Percentiles rank a stretch among this genome's conserved stretches.
These are phyloP conservation scores for Sebastes reedi DNA, from an alignment of 2,797 vertebrate genomes.

Conservation along the genomic window DNA sequence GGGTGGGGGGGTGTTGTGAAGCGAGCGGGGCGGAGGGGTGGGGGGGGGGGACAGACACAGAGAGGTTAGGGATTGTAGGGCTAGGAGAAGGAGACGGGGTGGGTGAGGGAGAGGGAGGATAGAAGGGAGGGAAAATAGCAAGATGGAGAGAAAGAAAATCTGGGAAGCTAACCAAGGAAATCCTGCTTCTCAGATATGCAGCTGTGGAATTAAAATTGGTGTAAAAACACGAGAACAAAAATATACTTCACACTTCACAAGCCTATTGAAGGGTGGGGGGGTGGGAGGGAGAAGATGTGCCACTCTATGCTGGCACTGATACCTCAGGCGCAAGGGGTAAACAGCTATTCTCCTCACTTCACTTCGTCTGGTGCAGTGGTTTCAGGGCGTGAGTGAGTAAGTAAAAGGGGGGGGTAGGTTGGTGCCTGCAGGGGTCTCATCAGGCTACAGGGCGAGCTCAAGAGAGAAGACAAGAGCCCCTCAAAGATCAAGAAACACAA, in stretches of 20 bases:
- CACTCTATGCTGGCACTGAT: slow-evolving; percentile 72
- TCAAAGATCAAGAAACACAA: slow-evolving; percentile 51
- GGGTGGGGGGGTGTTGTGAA: slow-evolving; percentile 27
- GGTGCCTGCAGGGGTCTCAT: slow-evolving; percentile 70
- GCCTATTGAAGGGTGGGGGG: slow-evolving; percentile 71
- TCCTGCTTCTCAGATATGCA: slow-evolving; percentile 87
- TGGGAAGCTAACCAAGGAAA: slow-evolving; percentile 87
- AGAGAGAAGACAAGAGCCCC: slow-evolving; percentile 67
- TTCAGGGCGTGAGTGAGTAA: slow-evolving; percentile 43
- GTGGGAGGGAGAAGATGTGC: slow-evolving; percentile 51
- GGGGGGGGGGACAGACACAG: slow-evolving; percentile 40
- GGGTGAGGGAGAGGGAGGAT: slow-evolving; percentile 69
- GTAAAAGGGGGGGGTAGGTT: neutral
- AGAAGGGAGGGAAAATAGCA: slow-evolving; percentile 70
- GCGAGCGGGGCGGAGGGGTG: neutral
- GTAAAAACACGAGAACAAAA: slow-evolving; percentile 81
- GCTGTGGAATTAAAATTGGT: slow-evolving; percentile 86
- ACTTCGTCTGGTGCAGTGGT: slow-evolving; percentile 62
- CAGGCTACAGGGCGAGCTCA: slow-evolving; percentile 69
- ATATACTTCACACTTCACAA: slow-evolving; percentile 82
- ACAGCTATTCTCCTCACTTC: slow-evolving; percentile 73
- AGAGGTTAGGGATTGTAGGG: slow-evolving; percentile 78
- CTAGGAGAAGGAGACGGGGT: slow-evolving; percentile 65
- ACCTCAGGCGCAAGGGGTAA: slow-evolving; percentile 74
- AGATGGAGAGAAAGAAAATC: slow-evolving; percentile 77